phyloP scores from a whole-genome alignment of 2,797 vertebrate species.

The Triplophysa bombifrons region DNA sequence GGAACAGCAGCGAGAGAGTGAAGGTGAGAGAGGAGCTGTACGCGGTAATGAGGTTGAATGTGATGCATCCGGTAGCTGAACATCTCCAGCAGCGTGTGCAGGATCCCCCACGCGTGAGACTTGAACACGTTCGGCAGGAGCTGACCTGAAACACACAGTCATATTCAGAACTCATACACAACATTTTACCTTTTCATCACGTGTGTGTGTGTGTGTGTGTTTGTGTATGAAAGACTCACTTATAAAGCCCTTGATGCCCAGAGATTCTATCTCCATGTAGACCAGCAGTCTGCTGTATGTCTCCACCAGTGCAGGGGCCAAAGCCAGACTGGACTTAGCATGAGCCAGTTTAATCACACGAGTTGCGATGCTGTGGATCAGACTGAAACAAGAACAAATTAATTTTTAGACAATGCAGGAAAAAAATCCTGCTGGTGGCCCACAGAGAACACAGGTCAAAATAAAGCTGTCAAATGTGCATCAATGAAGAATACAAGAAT shows the following conservation, averaged over 20 bases:
- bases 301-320: slow-evolving; percentile 97
- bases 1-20: slow-evolving; percentile 95
- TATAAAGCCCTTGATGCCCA: slow-evolving; percentile 99
- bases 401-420: background rate
- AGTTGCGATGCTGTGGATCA: slow-evolving; percentile 98
- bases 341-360: slow-evolving; percentile 97
- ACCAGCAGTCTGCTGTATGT: slow-evolving; percentile 97
- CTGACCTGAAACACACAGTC: slow-evolving; percentile 79
- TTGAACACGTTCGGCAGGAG: slow-evolving; percentile 97
- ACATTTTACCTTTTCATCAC: no score
- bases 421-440: no score
- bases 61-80: slow-evolving; percentile 99
- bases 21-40: slow-evolving; percentile 95
- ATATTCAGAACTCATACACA: background rate
- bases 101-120: slow-evolving; percentile 95
- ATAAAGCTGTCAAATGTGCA: no score
- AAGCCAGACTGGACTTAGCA: slow-evolving; percentile 91
- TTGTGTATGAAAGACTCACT: slow-evolving; percentile 78
- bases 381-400: slow-evolving; percentile 68
- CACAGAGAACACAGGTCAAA: no score
- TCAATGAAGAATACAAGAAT: no score
- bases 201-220: no score
- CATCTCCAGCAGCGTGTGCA: slow-evolving; percentile 97
- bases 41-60: slow-evolving; percentile 96
- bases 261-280: slow-evolving; percentile 99